These are phyloP conservation scores for Metallyticus violacea DNA, from an alignment of 2,888 invertebrate genomes.

Conservation along the genomic window DNA sequence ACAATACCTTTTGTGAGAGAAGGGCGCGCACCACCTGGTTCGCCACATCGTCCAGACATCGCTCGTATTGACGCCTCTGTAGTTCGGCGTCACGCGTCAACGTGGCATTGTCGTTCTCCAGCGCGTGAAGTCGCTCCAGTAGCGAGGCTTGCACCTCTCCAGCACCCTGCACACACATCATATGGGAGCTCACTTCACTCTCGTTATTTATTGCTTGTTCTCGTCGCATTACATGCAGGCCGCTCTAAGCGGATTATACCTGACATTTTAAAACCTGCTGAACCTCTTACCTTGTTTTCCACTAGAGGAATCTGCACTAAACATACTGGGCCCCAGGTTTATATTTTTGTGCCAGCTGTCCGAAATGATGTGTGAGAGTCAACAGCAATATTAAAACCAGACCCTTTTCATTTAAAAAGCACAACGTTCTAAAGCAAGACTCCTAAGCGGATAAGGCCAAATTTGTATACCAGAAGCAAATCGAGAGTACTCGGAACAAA, in stretches of 20 bases:
- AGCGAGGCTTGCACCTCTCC: slow-evolving; percentile 49
- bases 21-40: slow-evolving; percentile 79
- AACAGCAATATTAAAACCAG: background rate
- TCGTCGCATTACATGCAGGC: too few relatives aligned
- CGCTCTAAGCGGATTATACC: background rate
- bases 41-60: slow-evolving; percentile 78
- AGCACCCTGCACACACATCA: slow-evolving; percentile 41
- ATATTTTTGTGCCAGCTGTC: background rate
- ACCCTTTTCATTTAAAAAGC: too few relatives aligned
- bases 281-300: background rate
- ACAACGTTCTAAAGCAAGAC: too few relatives aligned
- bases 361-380: background rate
- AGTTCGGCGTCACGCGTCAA: slow-evolving; percentile 63
- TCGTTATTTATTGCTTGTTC: background rate
- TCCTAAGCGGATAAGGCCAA: too few relatives aligned
- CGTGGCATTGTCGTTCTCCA: slow-evolving; percentile 61
- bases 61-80: slow-evolving; percentile 71
- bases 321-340: background rate
- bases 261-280: background rate
- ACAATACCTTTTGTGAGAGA: slow-evolving; percentile 74
- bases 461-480: too few relatives aligned
- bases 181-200: background rate
- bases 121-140: slow-evolving; percentile 53
- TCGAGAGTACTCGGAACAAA: too few relatives aligned
- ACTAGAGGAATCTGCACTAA: too few relatives aligned